Evolutionary conservation across 2,113 vertebrate genomes (phyloP).

Genomic region (Podiceps cristatus): DNA sequence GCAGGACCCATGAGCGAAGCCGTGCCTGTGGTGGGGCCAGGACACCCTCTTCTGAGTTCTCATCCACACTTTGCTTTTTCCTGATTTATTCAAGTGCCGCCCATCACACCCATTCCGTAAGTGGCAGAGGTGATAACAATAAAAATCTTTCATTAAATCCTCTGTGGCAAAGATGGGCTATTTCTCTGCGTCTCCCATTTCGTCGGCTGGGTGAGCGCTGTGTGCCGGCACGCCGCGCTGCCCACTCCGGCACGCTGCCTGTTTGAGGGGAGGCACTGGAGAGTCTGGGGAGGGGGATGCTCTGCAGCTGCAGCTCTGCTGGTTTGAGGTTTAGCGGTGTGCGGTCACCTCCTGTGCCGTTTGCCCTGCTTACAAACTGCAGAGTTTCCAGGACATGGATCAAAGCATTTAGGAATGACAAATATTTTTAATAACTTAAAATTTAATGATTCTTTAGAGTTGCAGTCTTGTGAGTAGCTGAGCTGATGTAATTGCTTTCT

Average conservation of each 20-base stretch:
- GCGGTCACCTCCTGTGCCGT: not conserved
- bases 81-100: not conserved
- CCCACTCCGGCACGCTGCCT: fast-evolving
- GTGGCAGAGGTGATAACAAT: not conserved
- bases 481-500: not conserved
- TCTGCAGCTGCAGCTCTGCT: not conserved
- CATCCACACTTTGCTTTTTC: fast-evolving
- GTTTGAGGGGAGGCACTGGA: not conserved
- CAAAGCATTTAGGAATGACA: not conserved
- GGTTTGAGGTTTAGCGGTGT: not conserved
- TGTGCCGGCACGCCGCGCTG: not conserved
- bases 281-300: not conserved
- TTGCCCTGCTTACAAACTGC: not conserved
- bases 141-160: not conserved
- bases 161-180: fast-evolving
- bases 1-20: fast-evolving
- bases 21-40: not conserved
- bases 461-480: not conserved
- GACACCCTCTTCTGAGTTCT: not conserved
- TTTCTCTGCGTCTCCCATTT: not conserved
- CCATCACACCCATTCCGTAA: fast-evolving
- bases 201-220: fast-evolving
- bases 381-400: not conserved
- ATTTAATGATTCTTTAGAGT: not conserved
- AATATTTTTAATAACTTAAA: not conserved